phyloP scores from a whole-genome alignment of 1,140 invertebrate species.

The Drosophila novamexicana region DNA sequence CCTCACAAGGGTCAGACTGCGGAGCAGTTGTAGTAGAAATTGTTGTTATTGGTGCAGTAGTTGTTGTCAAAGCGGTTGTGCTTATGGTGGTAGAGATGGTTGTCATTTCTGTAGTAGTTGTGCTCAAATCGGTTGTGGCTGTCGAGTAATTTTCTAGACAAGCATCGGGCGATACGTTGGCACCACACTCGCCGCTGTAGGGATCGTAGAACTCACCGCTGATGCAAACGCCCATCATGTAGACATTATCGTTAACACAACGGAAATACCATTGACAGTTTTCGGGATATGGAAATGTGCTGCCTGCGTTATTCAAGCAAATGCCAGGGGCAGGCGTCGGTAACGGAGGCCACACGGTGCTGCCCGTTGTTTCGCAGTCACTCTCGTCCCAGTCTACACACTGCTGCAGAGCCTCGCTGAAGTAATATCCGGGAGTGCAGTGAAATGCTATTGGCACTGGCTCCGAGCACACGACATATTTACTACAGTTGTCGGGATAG shows the following conservation, averaged over 20 bases:
- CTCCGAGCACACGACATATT: slow-evolving; percentile 57
- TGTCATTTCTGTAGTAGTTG: slow-evolving; percentile 10
- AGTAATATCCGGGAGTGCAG: slow-evolving; percentile 52
- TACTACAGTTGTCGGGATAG: slow-evolving; percentile 67
- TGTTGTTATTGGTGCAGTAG: slow-evolving; percentile 3
- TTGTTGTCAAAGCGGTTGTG: background rate
- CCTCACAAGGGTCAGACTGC: slow-evolving; percentile 43
- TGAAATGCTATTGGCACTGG: slow-evolving; percentile 71
- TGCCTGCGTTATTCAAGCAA: slow-evolving; percentile 28
- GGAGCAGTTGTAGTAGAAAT: background rate
- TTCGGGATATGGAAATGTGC: slow-evolving; percentile 42
- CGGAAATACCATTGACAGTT: slow-evolving; percentile 60
- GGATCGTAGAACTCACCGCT: slow-evolving; percentile 60
- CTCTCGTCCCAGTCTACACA: slow-evolving; percentile 55
- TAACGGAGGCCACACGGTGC: background rate
- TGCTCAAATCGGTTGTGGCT: background rate
- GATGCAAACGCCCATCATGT: slow-evolving; percentile 58
- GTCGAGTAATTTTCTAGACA: slow-evolving; percentile 38
- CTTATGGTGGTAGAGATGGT: background rate
- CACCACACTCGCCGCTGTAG: slow-evolving; percentile 43
- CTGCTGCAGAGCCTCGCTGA: slow-evolving; percentile 45
- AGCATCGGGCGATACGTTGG: slow-evolving; percentile 41
- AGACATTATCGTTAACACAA: slow-evolving; percentile 52
- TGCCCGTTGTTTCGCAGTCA: slow-evolving; percentile 34
- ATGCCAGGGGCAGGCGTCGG: slow-evolving; percentile 9